Conservation (phyloP, 2,113 vertebrate species). For the Pontoporia blainvillei region DNA sequence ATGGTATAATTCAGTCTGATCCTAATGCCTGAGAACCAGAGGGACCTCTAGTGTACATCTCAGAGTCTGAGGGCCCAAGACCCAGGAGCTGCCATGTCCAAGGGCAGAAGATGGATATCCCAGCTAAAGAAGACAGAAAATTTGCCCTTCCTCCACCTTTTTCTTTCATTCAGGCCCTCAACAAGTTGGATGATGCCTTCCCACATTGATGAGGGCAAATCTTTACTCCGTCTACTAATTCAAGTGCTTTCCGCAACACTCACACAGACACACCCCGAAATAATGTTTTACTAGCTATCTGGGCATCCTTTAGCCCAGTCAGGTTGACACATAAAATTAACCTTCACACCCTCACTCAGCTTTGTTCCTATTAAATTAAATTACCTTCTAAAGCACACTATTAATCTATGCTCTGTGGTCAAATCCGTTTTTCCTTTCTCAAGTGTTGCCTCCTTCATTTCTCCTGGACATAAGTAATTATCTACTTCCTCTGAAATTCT, state of each 20-base stretch:
- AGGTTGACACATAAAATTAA: neutral
- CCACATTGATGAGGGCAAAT: neutral
- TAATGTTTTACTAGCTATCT: neutral
- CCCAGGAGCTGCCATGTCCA: neutral
- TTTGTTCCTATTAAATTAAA: neutral
- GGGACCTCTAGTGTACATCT: neutral
- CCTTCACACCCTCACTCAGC: neutral
- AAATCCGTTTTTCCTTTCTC: neutral
- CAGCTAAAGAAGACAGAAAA: neutral
- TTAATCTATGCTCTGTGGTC: neutral
- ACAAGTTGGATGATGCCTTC: neutral
- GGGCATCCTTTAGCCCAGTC: neutral
- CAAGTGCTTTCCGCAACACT: neutral
- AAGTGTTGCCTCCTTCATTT: neutral
- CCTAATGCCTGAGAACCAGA: neutral
- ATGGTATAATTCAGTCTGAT: neutral
- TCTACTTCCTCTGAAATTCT: neutral
- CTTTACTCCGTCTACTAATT: neutral
- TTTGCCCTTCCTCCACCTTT: neutral
- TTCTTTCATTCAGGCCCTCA: neutral
- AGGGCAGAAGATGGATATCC: neutral
- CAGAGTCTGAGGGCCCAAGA: neutral
- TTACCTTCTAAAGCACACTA: neutral
- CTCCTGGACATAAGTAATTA: neutral
- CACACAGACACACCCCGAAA: neutral